A percentile compares a stretch with the other conserved stretches of the same genome.
phyloP scores from a whole-genome alignment of 2,797 vertebrate genomes.

The Antrozous pallidus region DNA sequence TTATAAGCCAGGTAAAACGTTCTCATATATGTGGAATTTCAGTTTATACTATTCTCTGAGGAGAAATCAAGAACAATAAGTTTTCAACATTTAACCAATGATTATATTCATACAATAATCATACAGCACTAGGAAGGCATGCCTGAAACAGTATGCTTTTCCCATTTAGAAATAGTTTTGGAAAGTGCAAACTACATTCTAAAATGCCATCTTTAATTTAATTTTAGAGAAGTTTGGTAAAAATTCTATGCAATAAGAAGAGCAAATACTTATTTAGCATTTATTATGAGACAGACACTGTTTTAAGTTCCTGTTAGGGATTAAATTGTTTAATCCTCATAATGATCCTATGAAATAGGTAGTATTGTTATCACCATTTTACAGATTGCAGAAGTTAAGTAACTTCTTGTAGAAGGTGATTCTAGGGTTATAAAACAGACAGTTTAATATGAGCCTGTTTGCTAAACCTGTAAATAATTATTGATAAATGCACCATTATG shows the following conservation, averaged over 20 bases:
- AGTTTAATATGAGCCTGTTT: not conserved
- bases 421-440: not conserved
- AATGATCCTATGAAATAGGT: not conserved
- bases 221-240: conserved; percentile 4
- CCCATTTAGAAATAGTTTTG: not conserved
- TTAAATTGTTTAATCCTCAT: conserved; percentile 16
- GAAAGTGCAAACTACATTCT: not conserved
- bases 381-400: not conserved
- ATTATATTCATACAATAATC: not conserved
- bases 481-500: not conserved
- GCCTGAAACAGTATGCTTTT: not conserved
- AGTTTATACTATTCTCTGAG: not conserved
- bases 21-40: conserved; percentile 11
- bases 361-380: not conserved
- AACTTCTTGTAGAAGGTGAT: not conserved
- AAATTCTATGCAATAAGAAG: not conserved
- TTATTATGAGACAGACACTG: not conserved
- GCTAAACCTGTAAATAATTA: not conserved
- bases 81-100: not conserved
- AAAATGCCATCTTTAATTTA: not conserved
- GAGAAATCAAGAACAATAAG: conserved; percentile 6
- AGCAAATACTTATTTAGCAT: not conserved
- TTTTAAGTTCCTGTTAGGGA: not conserved
- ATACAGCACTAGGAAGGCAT: not conserved
- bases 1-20: conserved; percentile 19